Conservation (phyloP, 2,888 invertebrate genomes). For the Lycocerus yunnanus region DNA sequence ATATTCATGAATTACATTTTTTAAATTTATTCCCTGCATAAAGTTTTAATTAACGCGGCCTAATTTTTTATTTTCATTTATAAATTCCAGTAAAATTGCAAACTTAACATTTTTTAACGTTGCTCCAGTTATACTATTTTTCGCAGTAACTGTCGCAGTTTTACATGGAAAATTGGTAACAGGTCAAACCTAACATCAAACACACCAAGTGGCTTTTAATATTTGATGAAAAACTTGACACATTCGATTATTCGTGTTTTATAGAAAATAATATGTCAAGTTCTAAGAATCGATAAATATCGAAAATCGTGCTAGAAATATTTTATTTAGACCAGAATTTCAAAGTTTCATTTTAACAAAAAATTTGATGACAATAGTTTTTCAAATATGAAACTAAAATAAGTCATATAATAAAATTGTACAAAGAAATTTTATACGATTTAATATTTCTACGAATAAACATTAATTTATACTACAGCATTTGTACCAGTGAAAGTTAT, state of each 20-base stretch:
- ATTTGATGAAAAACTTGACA: not conserved
- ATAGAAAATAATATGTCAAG: not conserved
- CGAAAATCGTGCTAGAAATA: not conserved
- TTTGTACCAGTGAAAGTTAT: no score
- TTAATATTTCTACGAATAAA: no score
- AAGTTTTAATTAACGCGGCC: not conserved
- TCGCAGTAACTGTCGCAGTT: not conserved
- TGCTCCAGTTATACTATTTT: not conserved
- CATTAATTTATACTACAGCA: no score
- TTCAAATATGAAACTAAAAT: no score
- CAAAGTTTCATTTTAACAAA: no score
- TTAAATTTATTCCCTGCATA: not conserved
- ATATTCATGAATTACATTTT: not conserved
- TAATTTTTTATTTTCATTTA: not conserved
- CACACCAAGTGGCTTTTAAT: not conserved
- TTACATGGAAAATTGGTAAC: not conserved
- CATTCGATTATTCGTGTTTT: not conserved
- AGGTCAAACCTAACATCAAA: not conserved
- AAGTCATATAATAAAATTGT: no score
- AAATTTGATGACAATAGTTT: no score
- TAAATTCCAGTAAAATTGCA: not conserved
- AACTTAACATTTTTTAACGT: not conserved
- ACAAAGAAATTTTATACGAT: no score
- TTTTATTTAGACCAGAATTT: not conserved
- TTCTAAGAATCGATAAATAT: not conserved